Conservation (phyloP, 2,888 invertebrate species). For the Bhutanitis thaidina region DNA sequence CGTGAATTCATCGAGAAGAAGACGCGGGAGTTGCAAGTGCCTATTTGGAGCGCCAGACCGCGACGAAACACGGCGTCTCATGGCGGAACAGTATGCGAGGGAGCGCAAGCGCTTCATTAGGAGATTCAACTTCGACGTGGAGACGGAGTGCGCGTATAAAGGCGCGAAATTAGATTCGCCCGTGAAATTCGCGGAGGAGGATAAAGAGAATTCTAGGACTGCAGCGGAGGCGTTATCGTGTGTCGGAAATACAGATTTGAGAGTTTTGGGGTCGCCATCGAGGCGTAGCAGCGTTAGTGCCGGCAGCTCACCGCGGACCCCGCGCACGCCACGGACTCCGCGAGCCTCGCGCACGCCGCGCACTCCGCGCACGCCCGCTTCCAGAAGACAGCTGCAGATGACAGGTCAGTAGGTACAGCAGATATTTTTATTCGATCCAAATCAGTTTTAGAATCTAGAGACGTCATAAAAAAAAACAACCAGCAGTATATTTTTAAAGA, state of each 20-base stretch:
- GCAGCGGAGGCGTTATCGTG: slow-evolving; percentile 63
- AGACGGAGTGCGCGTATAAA: slow-evolving; percentile 64
- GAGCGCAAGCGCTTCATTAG: slow-evolving; percentile 80
- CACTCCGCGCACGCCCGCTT: slow-evolving; percentile 69
- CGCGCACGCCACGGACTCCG: slow-evolving; percentile 41
- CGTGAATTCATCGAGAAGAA: slow-evolving; percentile 57
- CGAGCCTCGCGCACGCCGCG: slow-evolving; percentile 67
- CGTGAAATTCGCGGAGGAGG: slow-evolving; percentile 25
- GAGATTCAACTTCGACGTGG: slow-evolving; percentile 81
- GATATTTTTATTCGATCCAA: too few species aligned
- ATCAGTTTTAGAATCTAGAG: too few species aligned
- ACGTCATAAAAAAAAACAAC: too few species aligned
- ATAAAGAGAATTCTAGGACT: slow-evolving; percentile 42
- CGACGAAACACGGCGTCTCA: slow-evolving; percentile 77
- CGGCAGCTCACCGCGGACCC: slow-evolving; percentile 54
- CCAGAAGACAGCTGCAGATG: slow-evolving; percentile 75
- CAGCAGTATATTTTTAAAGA: too few species aligned
- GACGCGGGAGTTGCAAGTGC: slow-evolving; percentile 77
- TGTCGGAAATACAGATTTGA: slow-evolving; percentile 64
- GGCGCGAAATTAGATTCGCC: slow-evolving; percentile 58
- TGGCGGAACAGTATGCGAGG: slow-evolving; percentile 79
- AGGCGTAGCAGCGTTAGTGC: slow-evolving; percentile 47
- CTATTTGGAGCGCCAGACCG: slow-evolving; percentile 81
- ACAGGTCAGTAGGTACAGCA: slow-evolving; percentile 56
- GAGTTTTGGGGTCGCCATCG: slow-evolving; percentile 64